These are phyloP conservation scores for Drosophila falleni DNA, from an alignment of 2,888 invertebrate species.

Conservation along the genomic window DNA sequence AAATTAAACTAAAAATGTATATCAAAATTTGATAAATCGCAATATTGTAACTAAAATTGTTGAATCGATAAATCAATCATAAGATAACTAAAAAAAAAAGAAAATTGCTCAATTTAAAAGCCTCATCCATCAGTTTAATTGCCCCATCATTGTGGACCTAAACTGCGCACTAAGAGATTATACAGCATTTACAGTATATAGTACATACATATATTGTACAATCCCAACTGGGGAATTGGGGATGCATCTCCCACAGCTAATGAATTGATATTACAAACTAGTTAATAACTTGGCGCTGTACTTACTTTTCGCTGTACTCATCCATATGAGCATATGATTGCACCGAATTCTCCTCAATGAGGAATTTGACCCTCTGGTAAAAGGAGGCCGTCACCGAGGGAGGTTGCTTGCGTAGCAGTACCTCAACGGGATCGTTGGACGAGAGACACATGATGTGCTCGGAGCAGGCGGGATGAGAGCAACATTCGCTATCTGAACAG, in stretches of 20 bases:
- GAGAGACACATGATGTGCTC: conserved; percentile 98
- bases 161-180: conserved; percentile 57
- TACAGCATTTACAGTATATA: conserved; percentile 48
- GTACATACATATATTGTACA: conserved; percentile 8
- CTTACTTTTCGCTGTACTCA: conserved; percentile 99
- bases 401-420: conserved; percentile 97
- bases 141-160: conserved; percentile 32
- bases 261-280: conserved; percentile 17
- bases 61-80: conserved; percentile 14
- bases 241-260: conserved; percentile 13
- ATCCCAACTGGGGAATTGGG: conserved; percentile 5
- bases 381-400: conserved; percentile 98
- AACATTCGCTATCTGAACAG: conserved; percentile 99
- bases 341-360: conserved; percentile 99
- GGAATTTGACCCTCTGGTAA: conserved; percentile 98
- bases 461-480: conserved; percentile 93
- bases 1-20: conserved; percentile 8
- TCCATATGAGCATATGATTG: conserved; percentile 99
- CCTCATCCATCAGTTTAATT: conserved; percentile 4
- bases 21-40: background rate
- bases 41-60: background rate
- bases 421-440: conserved; percentile 98
- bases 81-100: background rate
- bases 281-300: conserved; percentile 77
- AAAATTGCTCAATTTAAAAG: conserved; percentile 3